These are phyloP conservation scores for Lithophane semibrunnea DNA, from an alignment of 2,888 invertebrate genomes.

Conservation along the genomic window DNA sequence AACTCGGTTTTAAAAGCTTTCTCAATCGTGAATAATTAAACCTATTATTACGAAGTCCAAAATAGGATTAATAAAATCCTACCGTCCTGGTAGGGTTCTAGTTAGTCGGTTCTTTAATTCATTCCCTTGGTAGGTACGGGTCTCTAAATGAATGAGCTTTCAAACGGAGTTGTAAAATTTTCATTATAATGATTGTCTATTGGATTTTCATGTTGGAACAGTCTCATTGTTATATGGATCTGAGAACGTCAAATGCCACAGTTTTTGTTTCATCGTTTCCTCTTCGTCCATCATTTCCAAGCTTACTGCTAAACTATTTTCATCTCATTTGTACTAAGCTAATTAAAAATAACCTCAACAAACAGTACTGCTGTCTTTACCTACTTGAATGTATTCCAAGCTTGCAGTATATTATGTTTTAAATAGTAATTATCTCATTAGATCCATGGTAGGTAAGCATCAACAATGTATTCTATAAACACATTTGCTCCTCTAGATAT, in stretches of 20 bases:
- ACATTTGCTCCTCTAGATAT: conserved; percentile 23
- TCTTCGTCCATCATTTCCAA: background rate
- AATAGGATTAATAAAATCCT: conserved; percentile 83
- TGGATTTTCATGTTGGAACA: conserved; percentile 20
- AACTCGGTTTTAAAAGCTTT: conserved; percentile 81
- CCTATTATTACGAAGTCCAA: conserved; percentile 82
- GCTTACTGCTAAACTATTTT: background rate
- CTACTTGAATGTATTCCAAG: background rate
- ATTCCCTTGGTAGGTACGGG: conserved; percentile 60
- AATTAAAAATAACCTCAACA: conserved; percentile 6
- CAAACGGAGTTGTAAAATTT: conserved; percentile 48
- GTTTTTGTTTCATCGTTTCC: background rate
- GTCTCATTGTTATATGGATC: conserved; percentile 17
- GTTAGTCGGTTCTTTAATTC: conserved; percentile 72
- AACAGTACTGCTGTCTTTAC: background rate
- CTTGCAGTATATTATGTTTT: background rate
- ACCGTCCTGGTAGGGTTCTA: conserved; percentile 62
- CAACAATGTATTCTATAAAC: conserved; percentile 38
- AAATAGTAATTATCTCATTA: conserved; percentile 16
- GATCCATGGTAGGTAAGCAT: conserved; percentile 1
- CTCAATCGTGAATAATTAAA: conserved; percentile 86
- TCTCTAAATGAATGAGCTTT: conserved; percentile 58
- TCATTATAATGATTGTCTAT: conserved; percentile 30
- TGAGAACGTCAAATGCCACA: background rate
- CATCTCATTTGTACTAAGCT: background rate